A percentile compares a stretch with the other conserved stretches of the same genome.
These are phyloP conservation scores for Emys orbicularis DNA, from an alignment of 2,797 vertebrate species.

Conservation along the genomic window DNA sequence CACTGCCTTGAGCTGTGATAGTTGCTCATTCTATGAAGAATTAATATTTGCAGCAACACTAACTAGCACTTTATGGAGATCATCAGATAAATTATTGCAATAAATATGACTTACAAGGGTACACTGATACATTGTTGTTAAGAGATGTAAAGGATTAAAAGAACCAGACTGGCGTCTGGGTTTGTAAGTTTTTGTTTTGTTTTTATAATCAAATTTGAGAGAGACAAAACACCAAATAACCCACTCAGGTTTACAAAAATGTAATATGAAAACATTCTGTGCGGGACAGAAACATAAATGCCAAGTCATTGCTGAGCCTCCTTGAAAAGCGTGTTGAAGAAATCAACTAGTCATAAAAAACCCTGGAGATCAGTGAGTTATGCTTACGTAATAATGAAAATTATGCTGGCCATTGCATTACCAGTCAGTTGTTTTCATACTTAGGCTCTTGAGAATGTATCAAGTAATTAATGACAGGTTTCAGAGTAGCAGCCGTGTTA, in stretches of 20 bases:
- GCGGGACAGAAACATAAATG: slow-evolving; percentile 49
- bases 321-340: slow-evolving; percentile 46
- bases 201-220: slow-evolving; percentile 32
- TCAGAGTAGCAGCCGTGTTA: too few species aligned
- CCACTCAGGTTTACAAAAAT: slow-evolving; percentile 46
- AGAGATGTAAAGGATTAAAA: slow-evolving; percentile 62
- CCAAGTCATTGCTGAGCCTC: neutral
- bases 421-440: slow-evolving; percentile 53
- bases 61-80: slow-evolving; percentile 76
- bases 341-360: slow-evolving; percentile 1
- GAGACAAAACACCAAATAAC: slow-evolving; percentile 46
- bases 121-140: slow-evolving; percentile 25
- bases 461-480: slow-evolving; percentile 68
- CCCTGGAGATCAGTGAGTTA: slow-evolving; percentile 37
- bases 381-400: slow-evolving; percentile 59
- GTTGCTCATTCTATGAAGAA: slow-evolving; percentile 76
- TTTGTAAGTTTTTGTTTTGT: slow-evolving; percentile 33
- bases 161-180: neutral
- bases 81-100: slow-evolving; percentile 76
- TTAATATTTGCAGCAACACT: slow-evolving; percentile 78
- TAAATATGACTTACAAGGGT: slow-evolving; percentile 69
- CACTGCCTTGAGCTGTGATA: slow-evolving; percentile 73
- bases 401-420: slow-evolving; percentile 55
- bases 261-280: slow-evolving; percentile 45
- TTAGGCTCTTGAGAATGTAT: slow-evolving; percentile 41